phyloP scores from a whole-genome alignment of 2,888 invertebrate species.

The Agrotis ipsilon region DNA sequence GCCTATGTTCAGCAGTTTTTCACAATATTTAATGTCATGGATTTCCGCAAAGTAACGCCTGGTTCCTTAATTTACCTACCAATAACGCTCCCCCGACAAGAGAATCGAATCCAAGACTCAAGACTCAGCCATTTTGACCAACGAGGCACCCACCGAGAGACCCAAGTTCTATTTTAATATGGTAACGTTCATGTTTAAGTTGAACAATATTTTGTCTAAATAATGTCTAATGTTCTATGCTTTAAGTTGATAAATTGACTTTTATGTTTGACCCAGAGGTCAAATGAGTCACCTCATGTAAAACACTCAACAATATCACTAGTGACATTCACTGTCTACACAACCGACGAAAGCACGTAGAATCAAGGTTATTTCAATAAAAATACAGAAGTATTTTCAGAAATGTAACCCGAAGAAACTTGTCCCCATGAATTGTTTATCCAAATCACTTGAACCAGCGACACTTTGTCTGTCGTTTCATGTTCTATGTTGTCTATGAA shows the following conservation, averaged over 20 bases:
- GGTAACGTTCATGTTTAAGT: too few relatives aligned
- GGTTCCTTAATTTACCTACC: too few relatives aligned
- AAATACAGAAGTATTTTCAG: constrained; percentile 12
- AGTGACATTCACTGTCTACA: constrained; percentile 8
- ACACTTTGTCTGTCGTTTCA: constrained; percentile 1
- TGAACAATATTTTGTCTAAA: background rate
- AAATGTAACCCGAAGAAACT: background rate
- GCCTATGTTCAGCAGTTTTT: too few relatives aligned
- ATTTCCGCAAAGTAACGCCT: too few relatives aligned
- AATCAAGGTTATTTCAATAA: constrained; percentile 9
- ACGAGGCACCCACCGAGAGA: too few relatives aligned
- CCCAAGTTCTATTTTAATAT: too few relatives aligned
- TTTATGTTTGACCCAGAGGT: constrained; percentile 5
- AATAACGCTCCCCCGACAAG: too few relatives aligned
- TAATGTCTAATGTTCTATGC: background rate
- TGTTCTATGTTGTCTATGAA: constrained; percentile 42
- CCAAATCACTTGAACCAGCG: constrained; percentile 30
- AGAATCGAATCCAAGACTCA: too few relatives aligned
- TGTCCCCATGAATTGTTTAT: constrained; percentile 44
- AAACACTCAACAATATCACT: constrained; percentile 2
- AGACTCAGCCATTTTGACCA: too few relatives aligned
- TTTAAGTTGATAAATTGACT: constrained; percentile 5
- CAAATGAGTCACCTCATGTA: constrained; percentile 6
- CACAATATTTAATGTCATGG: too few relatives aligned
- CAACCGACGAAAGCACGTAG: background rate